Conservation (phyloP, 2,797 vertebrate species). For the Mycteria americana region DNA sequence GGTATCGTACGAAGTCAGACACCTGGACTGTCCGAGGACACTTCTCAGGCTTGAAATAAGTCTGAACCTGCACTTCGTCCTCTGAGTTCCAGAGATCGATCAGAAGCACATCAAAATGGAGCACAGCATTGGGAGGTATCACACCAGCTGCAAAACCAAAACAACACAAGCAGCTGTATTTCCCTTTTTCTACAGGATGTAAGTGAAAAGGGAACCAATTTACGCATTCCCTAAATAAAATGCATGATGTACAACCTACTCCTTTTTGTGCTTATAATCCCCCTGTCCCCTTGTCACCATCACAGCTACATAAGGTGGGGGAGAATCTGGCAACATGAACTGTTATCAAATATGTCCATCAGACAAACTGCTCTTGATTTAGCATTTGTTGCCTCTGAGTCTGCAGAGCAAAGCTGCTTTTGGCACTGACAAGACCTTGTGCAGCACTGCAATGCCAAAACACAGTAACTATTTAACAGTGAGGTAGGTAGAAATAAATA, state of each 20-base stretch:
- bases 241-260: neutral
- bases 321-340: neutral
- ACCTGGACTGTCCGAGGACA: constrained; percentile 90
- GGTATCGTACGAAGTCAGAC: constrained; percentile 95
- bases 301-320: neutral
- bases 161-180: neutral
- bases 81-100: constrained; percentile 94
- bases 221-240: neutral
- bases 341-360: neutral
- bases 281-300: neutral
- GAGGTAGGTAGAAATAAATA: neutral
- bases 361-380: neutral
- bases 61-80: constrained; percentile 87
- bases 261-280: neutral
- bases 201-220: neutral
- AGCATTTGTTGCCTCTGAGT: neutral
- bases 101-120: constrained; percentile 95
- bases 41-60: constrained; percentile 83
- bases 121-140: constrained; percentile 88
- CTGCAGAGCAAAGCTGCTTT: neutral
- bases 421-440: neutral
- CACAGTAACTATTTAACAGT: neutral
- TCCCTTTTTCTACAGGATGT: neutral
- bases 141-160: constrained; percentile 80
- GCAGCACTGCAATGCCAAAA: neutral